Evolutionary conservation across 1,140 invertebrate genomes (phyloP).

Genomic region (Neomicropteryx cornuta): DNA sequence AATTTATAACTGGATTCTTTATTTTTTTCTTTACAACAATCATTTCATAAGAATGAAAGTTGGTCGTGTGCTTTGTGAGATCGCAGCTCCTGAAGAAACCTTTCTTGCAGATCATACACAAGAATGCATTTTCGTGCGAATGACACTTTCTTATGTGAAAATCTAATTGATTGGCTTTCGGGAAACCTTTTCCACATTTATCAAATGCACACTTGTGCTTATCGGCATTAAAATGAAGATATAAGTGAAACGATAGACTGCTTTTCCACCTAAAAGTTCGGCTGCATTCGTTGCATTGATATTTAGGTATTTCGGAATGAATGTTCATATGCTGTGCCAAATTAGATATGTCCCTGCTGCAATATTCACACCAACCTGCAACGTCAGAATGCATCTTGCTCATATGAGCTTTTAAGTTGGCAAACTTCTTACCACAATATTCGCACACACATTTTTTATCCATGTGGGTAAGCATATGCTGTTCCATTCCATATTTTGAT

Average conservation of each 20-base stretch:
- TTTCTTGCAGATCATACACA: slow-evolving; percentile 11
- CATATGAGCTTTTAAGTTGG: slow-evolving; percentile 24
- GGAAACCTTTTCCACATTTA: slow-evolving; percentile 9
- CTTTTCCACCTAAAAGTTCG: slow-evolving; percentile 7
- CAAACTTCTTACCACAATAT: slow-evolving; percentile 22
- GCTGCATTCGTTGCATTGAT: slow-evolving; percentile 14
- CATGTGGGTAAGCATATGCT: slow-evolving; percentile 25
- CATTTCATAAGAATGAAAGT: slow-evolving; percentile 8
- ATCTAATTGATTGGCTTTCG: slow-evolving; percentile 10
- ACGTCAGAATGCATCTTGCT: slow-evolving; percentile 24
- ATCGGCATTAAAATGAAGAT: slow-evolving; percentile 8
- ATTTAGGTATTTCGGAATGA: slow-evolving; percentile 16
- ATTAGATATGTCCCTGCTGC: slow-evolving; percentile 12
- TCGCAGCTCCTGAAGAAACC: slow-evolving; percentile 12
- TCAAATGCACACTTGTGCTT: slow-evolving; percentile 11
- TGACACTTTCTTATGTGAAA: slow-evolving; percentile 12
- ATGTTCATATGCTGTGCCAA: slow-evolving; percentile 33
- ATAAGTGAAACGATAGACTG: slow-evolving; percentile 6
- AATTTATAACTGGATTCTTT: no score
- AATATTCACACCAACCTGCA: slow-evolving; percentile 9
- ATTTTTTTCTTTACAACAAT: no score
- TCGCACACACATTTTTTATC: slow-evolving; percentile 23
- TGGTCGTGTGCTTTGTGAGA: slow-evolving; percentile 11
- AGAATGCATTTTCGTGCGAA: slow-evolving; percentile 9
- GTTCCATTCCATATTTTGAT: slow-evolving; percentile 24